These are phyloP conservation scores for Pseudomugil gertrudae DNA, from an alignment of 2,797 vertebrate species.

Conservation along the genomic window DNA sequence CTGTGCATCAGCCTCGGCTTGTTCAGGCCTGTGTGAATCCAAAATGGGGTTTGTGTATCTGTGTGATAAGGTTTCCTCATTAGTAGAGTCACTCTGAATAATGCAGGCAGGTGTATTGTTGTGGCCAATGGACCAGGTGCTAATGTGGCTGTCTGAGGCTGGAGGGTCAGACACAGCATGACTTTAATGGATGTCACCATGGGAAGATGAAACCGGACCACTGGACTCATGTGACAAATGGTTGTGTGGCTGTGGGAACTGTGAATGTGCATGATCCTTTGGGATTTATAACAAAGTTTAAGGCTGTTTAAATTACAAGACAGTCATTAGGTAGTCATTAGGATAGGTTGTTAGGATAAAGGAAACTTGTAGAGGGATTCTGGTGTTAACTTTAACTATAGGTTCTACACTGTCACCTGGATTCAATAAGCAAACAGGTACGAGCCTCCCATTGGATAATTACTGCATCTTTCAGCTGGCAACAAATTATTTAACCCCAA, in stretches of 20 bases:
- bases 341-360: no score
- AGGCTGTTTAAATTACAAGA: no score
- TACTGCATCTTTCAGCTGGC: no score
- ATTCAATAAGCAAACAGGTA: no score
- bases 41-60: slow-evolving; percentile 18
- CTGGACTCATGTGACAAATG: slow-evolving; percentile 61
- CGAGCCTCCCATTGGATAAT: no score
- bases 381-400: no score
- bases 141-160: slow-evolving; percentile 80
- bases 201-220: slow-evolving; percentile 77
- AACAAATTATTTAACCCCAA: no score
- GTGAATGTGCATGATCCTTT: slow-evolving; percentile 10
- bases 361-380: no score
- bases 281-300: slow-evolving; percentile 4
- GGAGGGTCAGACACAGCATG: slow-evolving; percentile 68
- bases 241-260: slow-evolving; percentile 27
- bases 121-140: slow-evolving; percentile 78
- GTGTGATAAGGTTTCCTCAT: slow-evolving; percentile 77
- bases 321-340: no score
- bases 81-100: slow-evolving; percentile 77
- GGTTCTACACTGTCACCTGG: no score
- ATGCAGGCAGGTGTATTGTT: slow-evolving; percentile 80
- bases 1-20: slow-evolving; percentile 12
- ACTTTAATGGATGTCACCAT: slow-evolving; percentile 85
- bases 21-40: slow-evolving; percentile 21